Base-by-base conservation (phyloP, 35 echinoderm and acorn worm species). In the Acanthaster planci region DNA sequence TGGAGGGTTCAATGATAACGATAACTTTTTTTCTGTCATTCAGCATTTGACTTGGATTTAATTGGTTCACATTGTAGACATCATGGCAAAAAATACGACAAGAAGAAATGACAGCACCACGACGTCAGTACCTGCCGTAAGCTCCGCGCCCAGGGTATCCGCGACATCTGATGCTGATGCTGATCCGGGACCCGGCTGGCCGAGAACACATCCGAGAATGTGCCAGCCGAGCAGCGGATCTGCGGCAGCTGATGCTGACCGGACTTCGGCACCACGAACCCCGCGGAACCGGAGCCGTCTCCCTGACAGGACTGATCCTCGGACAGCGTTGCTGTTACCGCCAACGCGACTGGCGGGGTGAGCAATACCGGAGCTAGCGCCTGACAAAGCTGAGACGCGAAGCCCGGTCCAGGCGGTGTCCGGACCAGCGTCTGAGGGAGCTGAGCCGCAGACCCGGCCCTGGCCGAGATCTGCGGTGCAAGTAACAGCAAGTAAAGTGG, bases 191-290 rank as follows among this genome's bases (percentile, higher is more conserved):
- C 64, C 64, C 64, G 1, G 21, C 18, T 72, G 26, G 64, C 64
- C 1, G 64, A 72, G 23, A 34, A 34, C 26, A 34, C 26, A 10
- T 14, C 26, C 42, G 12, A 47, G 42, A 47, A 47, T 29, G 21
- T 1, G 26, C 64, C 64, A 7, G 60, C 23, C 23, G 30, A 68
- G 60, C 7, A 30, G 23, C 60, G 29, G 60, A 26, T 68, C 60
- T 68, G 60, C 60, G 60, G 60, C 30, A 72, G 64, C 29, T 72
- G 64, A 72, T 72, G 64, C 64, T 72, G 60, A 68, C 34, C 60
- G 23, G 34, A 68, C 4, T 47, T 47, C 60, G 7, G 10, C 60
- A 19, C 60, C 22, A 26, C 60, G 6, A 26, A 8, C 60, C 60
- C 23, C 23, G 60, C 23, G 60, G 60, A 68, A 26, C 21, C 60